Evolutionary conservation across 2,888 invertebrate species (phyloP), one percentile per base, ranked within the genome.

Genomic region (Masnerella sp.): DNA sequence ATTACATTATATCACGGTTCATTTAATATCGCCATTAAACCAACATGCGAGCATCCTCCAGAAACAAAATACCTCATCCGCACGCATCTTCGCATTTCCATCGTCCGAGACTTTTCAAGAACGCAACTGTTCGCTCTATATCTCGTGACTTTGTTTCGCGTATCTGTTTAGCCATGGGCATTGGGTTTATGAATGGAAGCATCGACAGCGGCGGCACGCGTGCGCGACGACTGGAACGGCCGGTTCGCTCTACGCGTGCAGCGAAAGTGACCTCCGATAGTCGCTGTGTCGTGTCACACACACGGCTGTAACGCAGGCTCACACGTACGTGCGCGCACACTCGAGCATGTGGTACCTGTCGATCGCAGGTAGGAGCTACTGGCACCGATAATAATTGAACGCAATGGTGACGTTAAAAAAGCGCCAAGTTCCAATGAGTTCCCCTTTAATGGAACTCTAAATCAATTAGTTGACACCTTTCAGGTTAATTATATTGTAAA

Each of bases 251-350:
- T 67, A 73, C 73, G 74, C 74, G 72, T 68, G 62, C 78, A 79
- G 83, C 82, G 83, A 83, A 83, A 83, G 83, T 83, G 83, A 81
- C 81, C 81, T 78, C 81, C 75, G 56, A 81, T 80, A 65, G 72
- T 62, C 61, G 34, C 49, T 45, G 65, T 65, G 64, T 69, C 30
- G 65, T 70, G 47, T 68, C 68, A 51, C 56, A 32, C n/a, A 30
- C 30, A 51, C 52, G 45, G n/a, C n/a, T n/a, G n/a, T n/a, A n/a
- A n/a, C 12, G 14, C 32, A 64, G 68, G 38, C 68, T 49, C 62
- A 67, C 72, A 67, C 68, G 62, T 58, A 65, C 58, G 32, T 54
- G 38, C 64, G 49, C 65, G 64, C 73, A 77, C 72, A 65, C 56
- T 43, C 59, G 59, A 70, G 69, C 74, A 62, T 67, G 67, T 64